Base-by-base conservation (phyloP, 2,113 vertebrate genomes). In the Hystrix brachyura region DNA sequence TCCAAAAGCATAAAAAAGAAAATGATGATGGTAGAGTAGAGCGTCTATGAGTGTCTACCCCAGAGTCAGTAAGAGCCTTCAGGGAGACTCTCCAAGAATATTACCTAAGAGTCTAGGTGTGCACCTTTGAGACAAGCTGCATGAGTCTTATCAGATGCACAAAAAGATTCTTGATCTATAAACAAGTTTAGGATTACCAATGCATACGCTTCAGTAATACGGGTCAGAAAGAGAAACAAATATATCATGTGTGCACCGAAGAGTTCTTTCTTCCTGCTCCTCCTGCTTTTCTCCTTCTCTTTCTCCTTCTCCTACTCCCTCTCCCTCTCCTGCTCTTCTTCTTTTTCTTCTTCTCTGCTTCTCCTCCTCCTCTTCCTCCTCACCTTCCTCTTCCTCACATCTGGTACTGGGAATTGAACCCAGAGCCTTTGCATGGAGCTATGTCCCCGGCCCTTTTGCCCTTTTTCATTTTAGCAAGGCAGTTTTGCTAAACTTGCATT, bases 201-300 rank as follows among this genome's bases (percentile, higher is more conserved):
- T 59, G 78, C 76, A 65, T 23, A 72, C 55, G 48, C 23, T 69
- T 69, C 43, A 25, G 29, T 57, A 71, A 48, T 19, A 53, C 1
- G 79, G 38, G 80, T 60, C 78, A 92, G 51, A 95, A 64, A 91
- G n/a, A 95, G 27, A 87, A 85, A 51, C 46, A 19, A 34, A 72
- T 60, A 82, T 81, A 46, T 8, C 34, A 46, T 51, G 23, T 62
- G 13, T 72, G 3, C n/a, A 72, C 21, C 8, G 10, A 72, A 72
- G 38, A 72, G 38, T 1, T 23, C 23, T 72, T 72, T 38, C 34
- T 4, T 13, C 29, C 64, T 32, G 23, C 25, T 64, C 62, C 27
- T 64, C 12, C 3, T 32, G 13, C 64, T 59, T 59, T 12, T 57
- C 62, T 64, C 13, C 29, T 67, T 14, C 10, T 72, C 9, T n/a